Conservation (phyloP, 2,113 vertebrate genomes). For the Monopterus albus region DNA sequence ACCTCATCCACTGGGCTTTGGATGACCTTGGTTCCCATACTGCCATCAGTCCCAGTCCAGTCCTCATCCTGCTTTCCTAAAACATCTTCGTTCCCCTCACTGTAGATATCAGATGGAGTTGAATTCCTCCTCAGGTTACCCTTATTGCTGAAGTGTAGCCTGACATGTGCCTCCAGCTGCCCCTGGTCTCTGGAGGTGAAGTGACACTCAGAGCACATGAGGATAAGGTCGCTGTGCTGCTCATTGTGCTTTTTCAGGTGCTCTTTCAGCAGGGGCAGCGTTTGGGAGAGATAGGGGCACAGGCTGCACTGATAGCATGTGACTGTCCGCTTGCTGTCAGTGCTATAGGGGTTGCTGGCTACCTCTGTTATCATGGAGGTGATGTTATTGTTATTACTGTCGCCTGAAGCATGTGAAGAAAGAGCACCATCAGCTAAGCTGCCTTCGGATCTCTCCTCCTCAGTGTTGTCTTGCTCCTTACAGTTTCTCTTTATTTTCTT, state of each 20-base stretch:
- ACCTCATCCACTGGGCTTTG: slow-evolving; percentile 60
- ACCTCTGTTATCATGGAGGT: slow-evolving; percentile 16
- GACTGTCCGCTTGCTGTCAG: slow-evolving; percentile 78
- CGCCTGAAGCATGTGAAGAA: slow-evolving; percentile 24
- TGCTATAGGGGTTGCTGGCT: slow-evolving; percentile 20
- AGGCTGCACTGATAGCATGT: slow-evolving; percentile 95
- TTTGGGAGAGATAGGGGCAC: slow-evolving; percentile 89
- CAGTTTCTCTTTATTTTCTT: slow-evolving; percentile 80
- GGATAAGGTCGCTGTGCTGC: slow-evolving; percentile 90
- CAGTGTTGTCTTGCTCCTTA: slow-evolving; percentile 49
- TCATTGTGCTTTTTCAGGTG: slow-evolving; percentile 92
- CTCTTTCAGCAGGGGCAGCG: slow-evolving; percentile 87
- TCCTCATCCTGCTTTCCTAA: neutral
- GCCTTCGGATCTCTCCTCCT: slow-evolving; percentile 53
- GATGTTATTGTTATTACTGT: slow-evolving; percentile 50
- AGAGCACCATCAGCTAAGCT: neutral
- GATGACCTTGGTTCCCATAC: neutral
- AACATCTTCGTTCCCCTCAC: slow-evolving; percentile 18
- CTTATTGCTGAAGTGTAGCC: slow-evolving; percentile 80
- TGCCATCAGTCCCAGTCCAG: neutral
- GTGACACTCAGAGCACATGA: slow-evolving; percentile 94
- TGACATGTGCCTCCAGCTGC: slow-evolving; percentile 91
- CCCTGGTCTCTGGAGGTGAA: slow-evolving; percentile 89
- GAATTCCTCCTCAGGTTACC: slow-evolving; percentile 31
- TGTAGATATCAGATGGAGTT: slow-evolving; percentile 31